These are phyloP conservation scores for Apaloderma vittatum DNA, from an alignment of 2,113 vertebrate genomes.

Conservation along the genomic window DNA sequence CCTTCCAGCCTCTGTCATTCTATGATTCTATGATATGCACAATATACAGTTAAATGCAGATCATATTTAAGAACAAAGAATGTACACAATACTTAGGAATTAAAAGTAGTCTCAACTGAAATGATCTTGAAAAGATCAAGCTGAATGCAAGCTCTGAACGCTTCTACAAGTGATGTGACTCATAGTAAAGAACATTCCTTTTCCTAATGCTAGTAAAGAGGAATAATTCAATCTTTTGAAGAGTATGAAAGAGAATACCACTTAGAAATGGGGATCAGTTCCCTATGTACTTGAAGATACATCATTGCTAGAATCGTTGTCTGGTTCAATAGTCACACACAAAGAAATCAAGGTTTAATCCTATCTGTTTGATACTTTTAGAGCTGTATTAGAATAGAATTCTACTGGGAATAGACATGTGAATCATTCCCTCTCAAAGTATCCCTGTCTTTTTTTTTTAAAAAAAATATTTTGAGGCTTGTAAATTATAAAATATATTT, in stretches of 20 bases:
- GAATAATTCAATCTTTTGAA: not conserved
- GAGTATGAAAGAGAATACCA: not conserved
- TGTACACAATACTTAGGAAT: not conserved
- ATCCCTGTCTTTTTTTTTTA: not conserved
- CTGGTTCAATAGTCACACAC: not conserved
- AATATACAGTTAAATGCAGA: not conserved
- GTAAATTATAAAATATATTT: not conserved
- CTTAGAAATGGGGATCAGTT: not conserved
- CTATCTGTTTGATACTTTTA: not conserved
- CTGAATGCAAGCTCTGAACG: not conserved
- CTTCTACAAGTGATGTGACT: not conserved
- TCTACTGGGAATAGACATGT: not conserved
- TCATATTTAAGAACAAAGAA: not conserved
- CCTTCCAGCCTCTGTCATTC: no score
- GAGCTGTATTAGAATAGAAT: not conserved
- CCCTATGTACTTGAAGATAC: not conserved
- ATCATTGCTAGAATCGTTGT: not conserved
- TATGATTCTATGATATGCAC: no score
- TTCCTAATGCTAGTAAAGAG: not conserved
- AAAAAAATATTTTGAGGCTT: not conserved
- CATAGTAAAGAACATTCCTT: not conserved
- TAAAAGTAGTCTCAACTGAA: not conserved
- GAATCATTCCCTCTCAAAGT: not conserved
- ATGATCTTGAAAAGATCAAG: not conserved
- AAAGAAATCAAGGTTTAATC: not conserved